Evolutionary conservation across 2,888 invertebrate species (phyloP), one percentile per base, ranked within the genome.

Genomic region (Apamea crenata): DNA sequence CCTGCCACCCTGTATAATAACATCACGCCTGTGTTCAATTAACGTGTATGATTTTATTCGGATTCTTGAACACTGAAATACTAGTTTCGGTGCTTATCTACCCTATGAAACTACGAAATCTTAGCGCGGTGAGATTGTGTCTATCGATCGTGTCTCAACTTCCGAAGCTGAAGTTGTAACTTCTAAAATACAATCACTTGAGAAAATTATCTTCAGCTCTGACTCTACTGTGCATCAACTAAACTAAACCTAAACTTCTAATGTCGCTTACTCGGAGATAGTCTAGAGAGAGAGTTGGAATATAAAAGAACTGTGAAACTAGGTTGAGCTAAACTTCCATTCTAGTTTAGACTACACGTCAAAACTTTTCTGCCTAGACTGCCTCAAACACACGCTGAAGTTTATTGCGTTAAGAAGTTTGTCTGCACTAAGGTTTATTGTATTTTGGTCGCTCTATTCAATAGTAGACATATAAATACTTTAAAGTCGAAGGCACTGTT

Each of bases 291-390:
- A 68, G 50, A 40, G 10, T 40, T 6, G 29, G n/a, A 40, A 29
- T 8, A 50, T 53, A 40, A n/a, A 53, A 32, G 53, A 14, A 10
- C 29, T 59, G 40, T 18, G 25, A 29, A 80, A 63, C 56, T 56
- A 18, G 29, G 44, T 56, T 66, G 18, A 75, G 40, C 32, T 47
- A 16, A 78, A 65, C 63, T 65, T 78, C 21, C 10, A 44, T 65
- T 56, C 1, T 47, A 71, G 65, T 79, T 63, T 32, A 63, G n/a
- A 63, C 4, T 2, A 21, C 50, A 63, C 2, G 5, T 77, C 50
- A 18, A 29, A 69, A 66, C 32, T 47, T 44, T 16, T 18, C 40
- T n/a, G 8, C 18, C n/a, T 32, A 10, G 61, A 12, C 32, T 1
- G 32, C 8, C 59, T 47, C 56, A 44, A 65, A 40, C 40, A 44